These are phyloP conservation scores for Anagyrus pseudococci DNA, from an alignment of 2,888 invertebrate genomes.

Conservation along the genomic window DNA sequence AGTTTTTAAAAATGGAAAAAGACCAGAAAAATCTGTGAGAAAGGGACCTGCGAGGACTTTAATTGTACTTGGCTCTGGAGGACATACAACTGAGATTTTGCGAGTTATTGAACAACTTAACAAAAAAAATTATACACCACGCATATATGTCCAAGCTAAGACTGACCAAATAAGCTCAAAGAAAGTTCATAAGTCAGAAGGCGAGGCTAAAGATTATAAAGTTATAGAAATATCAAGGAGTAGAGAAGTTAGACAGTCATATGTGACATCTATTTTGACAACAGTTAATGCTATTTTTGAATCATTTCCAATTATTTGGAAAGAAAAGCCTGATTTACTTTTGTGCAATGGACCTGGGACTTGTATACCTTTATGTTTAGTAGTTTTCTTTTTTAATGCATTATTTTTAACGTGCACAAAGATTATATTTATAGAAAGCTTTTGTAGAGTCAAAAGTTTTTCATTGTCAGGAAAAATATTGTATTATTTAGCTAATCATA, in stretches of 20 bases:
- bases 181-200: constrained; percentile 70
- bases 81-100: constrained; percentile 95
- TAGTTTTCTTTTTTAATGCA: constrained; percentile 77
- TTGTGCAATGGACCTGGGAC: constrained; percentile 97
- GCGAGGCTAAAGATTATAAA: constrained; percentile 58
- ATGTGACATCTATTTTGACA: constrained; percentile 77
- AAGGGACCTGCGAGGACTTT: constrained; percentile 60
- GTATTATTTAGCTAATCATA: constrained; percentile 80
- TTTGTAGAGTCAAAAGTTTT: constrained; percentile 88
- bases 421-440: constrained; percentile 93
- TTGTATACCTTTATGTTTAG: constrained; percentile 88
- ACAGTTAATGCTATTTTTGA: constrained; percentile 76
- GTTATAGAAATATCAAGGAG: constrained; percentile 79
- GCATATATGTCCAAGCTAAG: constrained; percentile 79
- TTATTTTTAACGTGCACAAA: constrained; percentile 71
- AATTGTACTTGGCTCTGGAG: constrained; percentile 81
- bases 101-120: constrained; percentile 72
- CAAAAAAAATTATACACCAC: constrained; percentile 71
- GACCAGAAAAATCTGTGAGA: constrained; percentile 16
- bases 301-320: constrained; percentile 73
- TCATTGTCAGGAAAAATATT: constrained; percentile 90
- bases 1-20: constrained; percentile 39
- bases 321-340: constrained; percentile 79
- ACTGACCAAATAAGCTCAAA: constrained; percentile 78
- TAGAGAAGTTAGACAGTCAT: constrained; percentile 87